Conservation (phyloP, 2,797 vertebrate genomes). For the Acrossocheilus fasciatus region DNA sequence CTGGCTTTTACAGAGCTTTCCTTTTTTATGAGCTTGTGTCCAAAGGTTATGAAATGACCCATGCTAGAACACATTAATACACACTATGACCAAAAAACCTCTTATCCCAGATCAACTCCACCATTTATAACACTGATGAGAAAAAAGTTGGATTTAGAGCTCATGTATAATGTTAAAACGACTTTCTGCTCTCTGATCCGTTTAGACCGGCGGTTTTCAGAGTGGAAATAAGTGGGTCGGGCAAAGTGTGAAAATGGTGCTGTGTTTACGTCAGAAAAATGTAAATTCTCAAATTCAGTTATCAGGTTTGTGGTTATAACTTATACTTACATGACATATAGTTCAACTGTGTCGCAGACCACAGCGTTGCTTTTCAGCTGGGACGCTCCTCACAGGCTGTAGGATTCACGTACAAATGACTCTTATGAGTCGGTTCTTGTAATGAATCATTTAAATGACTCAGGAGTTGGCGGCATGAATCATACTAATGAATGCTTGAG, state of each 20-base stretch:
- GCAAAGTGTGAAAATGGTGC: background rate
- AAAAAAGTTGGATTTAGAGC: constrained; percentile 11
- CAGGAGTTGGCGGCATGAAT: background rate
- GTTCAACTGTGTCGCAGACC: background rate
- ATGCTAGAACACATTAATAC: constrained; percentile 29
- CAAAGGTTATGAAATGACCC: constrained; percentile 42
- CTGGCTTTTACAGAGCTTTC: constrained; percentile 45
- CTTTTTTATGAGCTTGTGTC: constrained; percentile 57
- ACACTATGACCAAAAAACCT: background rate
- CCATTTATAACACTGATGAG: constrained; percentile 18
- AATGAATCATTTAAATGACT: background rate
- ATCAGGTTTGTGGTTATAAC: background rate
- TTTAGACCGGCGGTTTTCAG: constrained; percentile 46
- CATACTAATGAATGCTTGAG: background rate
- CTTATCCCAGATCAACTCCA: constrained; percentile 24
- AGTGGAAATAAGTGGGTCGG: constrained; percentile 51
- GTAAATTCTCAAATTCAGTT: background rate
- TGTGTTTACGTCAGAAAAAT: background rate
- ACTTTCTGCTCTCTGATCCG: constrained; percentile 13
- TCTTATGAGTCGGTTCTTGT: background rate
- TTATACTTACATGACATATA: background rate
- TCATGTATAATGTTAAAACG: constrained; percentile 17
- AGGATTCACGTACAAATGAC: background rate
- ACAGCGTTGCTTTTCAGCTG: background rate
- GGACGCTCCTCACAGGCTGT: background rate